A percentile compares a stretch with the other conserved stretches of the same genome.
These are phyloP conservation scores for Lottia scabra DNA, from an alignment of 2,888 invertebrate species.

Conservation along the genomic window DNA sequence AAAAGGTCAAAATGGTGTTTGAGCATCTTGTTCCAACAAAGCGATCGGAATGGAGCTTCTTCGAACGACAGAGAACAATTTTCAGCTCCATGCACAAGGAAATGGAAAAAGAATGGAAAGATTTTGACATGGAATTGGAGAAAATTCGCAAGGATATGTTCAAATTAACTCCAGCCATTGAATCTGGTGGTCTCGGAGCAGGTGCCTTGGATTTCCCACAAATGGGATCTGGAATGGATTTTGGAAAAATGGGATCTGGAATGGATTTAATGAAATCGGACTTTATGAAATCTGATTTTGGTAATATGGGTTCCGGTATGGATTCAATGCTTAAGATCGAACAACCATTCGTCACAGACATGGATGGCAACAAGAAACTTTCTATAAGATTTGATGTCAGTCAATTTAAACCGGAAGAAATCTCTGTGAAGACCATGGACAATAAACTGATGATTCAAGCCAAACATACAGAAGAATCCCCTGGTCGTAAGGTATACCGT, in stretches of 20 bases:
- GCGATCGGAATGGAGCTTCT: slow-evolving; percentile 38
- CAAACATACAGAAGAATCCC: slow-evolving; percentile 97
- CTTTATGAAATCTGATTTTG: neutral
- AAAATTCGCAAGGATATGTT: slow-evolving; percentile 44
- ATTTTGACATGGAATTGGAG: slow-evolving; percentile 49
- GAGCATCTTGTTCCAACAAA: slow-evolving; percentile 37
- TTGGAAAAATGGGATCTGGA: neutral
- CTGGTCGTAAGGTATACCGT: slow-evolving; percentile 96
- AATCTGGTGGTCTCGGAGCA: neutral
- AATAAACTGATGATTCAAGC: slow-evolving; percentile 89
- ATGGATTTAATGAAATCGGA: neutral
- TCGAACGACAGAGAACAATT: slow-evolving; percentile 39
- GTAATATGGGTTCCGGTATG: slow-evolving; percentile 16
- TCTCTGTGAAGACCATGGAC: slow-evolving; percentile 98
- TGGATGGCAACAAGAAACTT: slow-evolving; percentile 86
- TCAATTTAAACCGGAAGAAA: slow-evolving; percentile 95
- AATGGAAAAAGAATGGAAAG: slow-evolving; percentile 33
- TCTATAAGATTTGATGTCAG: slow-evolving; percentile 97
- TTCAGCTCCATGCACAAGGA: slow-evolving; percentile 33
- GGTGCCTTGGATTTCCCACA: neutral
- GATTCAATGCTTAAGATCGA: slow-evolving; percentile 36
- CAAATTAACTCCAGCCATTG: slow-evolving; percentile 33
- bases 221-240: neutral
- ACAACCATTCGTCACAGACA: slow-evolving; percentile 48
- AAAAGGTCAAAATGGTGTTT: slow-evolving; percentile 10